Percentiles rank a stretch among this genome's conserved stretches.
Evolutionary conservation across 2,113 vertebrate genomes (phyloP).

Genomic region (Tiliqua scincoides): DNA sequence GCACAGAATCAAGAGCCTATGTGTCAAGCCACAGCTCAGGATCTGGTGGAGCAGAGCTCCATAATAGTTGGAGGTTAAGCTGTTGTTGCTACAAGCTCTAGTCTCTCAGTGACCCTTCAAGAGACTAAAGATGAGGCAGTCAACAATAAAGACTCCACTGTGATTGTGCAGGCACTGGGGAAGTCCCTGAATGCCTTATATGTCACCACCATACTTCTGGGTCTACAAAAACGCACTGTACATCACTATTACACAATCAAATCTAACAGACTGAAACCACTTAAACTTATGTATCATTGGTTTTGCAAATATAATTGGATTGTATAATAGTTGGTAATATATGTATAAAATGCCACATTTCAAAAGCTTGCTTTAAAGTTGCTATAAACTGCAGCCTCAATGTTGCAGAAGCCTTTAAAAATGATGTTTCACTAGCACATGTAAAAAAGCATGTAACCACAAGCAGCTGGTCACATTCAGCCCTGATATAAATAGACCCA

Average conservation of each 20-base stretch:
- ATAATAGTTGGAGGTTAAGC: too few species aligned
- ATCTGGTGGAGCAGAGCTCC: too few species aligned
- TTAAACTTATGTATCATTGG: not conserved
- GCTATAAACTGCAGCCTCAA: constrained; percentile 6
- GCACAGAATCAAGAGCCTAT: too few species aligned
- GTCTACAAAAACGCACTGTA: too few species aligned
- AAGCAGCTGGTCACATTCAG: constrained; percentile 68
- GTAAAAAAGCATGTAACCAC: constrained; percentile 50
- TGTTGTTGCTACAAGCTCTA: too few species aligned
- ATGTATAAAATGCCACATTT: not conserved
- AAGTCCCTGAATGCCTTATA: too few species aligned
- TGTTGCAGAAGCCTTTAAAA: constrained; percentile 52
- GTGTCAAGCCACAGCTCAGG: too few species aligned
- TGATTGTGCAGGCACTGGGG: too few species aligned
- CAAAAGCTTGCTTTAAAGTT: not conserved
- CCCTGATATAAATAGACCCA: constrained; percentile 68
- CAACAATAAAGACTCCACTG: too few species aligned
- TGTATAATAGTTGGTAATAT: not conserved
- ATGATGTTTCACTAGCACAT: constrained; percentile 49
- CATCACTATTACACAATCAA: not conserved
- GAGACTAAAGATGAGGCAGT: too few species aligned
- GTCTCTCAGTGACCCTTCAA: too few species aligned
- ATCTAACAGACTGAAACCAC: not conserved
- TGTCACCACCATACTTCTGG: too few species aligned
- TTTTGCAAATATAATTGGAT: not conserved